Conservation (phyloP, 1,140 invertebrate species). For the Periplaneta americana region DNA sequence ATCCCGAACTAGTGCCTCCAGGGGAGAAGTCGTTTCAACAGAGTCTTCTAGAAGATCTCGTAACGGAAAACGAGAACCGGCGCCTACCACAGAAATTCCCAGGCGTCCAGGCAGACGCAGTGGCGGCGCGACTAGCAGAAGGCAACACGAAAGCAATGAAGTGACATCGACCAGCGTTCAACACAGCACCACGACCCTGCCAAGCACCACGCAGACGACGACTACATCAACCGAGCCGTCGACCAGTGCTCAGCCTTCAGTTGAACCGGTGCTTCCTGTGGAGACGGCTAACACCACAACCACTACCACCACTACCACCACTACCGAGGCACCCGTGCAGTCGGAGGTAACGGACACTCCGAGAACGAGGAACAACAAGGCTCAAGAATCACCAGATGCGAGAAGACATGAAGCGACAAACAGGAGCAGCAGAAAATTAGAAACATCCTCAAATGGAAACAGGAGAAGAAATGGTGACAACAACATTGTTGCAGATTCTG, state of each 20-base stretch:
- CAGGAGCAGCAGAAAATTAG: neutral
- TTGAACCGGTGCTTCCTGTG: neutral
- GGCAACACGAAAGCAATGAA: neutral
- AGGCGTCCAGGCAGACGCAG: neutral
- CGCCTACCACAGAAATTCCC: neutral
- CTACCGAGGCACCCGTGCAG: neutral
- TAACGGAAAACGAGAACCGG: neutral
- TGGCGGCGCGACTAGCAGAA: neutral
- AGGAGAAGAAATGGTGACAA: neutral
- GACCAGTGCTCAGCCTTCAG: neutral
- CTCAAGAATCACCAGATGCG: neutral
- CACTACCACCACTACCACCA: neutral
- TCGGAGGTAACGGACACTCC: neutral
- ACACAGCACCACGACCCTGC: neutral
- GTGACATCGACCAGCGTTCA: neutral
- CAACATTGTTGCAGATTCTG: neutral
- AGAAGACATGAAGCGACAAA: neutral
- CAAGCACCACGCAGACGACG: neutral
- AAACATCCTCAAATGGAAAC: neutral
- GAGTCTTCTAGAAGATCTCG: neutral
- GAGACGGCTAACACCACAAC: neutral
- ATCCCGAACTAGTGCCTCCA: neutral
- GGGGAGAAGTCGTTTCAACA: neutral
- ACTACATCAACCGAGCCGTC: neutral
- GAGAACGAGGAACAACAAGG: neutral